phyloP scores from a whole-genome alignment of 2,113 vertebrate genomes.

The Podiceps cristatus region DNA sequence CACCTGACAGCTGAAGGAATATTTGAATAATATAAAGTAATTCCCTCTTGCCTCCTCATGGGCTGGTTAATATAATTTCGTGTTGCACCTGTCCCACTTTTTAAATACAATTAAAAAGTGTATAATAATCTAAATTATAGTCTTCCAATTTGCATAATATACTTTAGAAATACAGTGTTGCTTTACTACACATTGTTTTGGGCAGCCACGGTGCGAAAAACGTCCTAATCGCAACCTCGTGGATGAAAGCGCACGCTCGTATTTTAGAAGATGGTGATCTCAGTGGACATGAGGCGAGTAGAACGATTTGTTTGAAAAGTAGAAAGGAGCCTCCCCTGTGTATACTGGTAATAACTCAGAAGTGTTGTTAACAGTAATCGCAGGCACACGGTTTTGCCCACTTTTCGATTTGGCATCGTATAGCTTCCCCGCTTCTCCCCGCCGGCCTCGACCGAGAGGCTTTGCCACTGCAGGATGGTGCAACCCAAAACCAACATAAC shows the following conservation, averaged over 20 bases:
- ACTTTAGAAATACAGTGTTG: neutral
- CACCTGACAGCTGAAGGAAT: neutral
- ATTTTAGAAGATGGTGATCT: neutral
- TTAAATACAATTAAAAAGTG: neutral
- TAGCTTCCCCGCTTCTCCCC: neutral
- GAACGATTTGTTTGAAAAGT: neutral
- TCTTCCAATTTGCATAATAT: neutral
- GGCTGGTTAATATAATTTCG: neutral
- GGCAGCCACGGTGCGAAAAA: neutral
- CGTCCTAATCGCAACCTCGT: neutral
- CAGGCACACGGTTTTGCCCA: rapidly evolving
- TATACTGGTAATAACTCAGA: rapidly evolving
- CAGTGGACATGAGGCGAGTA: neutral
- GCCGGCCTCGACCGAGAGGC: rapidly evolving
- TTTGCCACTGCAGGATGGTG: rapidly evolving
- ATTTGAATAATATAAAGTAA: neutral
- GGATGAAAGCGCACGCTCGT: rapidly evolving
- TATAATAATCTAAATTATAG: conserved; percentile 22
- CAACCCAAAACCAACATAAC: neutral
- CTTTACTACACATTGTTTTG: neutral
- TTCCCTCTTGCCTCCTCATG: neutral
- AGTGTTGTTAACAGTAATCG: neutral
- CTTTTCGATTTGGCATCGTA: neutral
- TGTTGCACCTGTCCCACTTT: neutral
- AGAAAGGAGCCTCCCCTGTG: neutral